Evolutionary conservation across 2,888 invertebrate species (phyloP).

Genomic region (Lypha dubia): DNA sequence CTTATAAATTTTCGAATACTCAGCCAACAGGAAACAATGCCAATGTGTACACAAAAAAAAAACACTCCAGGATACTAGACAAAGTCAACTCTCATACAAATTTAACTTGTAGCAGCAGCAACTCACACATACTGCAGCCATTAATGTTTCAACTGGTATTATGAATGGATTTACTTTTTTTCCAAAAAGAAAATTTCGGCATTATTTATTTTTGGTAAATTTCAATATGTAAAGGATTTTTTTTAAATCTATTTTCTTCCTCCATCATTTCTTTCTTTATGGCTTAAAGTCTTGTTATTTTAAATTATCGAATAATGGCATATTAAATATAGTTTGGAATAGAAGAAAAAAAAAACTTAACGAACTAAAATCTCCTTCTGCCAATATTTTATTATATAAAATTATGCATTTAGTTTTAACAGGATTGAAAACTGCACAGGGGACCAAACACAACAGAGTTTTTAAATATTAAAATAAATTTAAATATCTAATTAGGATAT

Average conservation of each 20-base stretch:
- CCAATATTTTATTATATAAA: slow-evolving; percentile 59
- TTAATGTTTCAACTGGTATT: slow-evolving; percentile 52
- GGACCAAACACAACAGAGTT: not conserved
- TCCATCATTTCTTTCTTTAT: not conserved
- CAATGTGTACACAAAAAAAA: slow-evolving; percentile 39
- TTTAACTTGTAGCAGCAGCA: slow-evolving; percentile 3
- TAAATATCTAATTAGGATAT: slow-evolving; percentile 20
- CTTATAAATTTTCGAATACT: slow-evolving; percentile 52
- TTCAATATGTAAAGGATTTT: slow-evolving; percentile 17
- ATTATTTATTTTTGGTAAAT: slow-evolving; percentile 1
- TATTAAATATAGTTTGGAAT: slow-evolving; percentile 20
- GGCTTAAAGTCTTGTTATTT: slow-evolving; percentile 50
- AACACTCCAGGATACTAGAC: slow-evolving; percentile 61
- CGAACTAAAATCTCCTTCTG: slow-evolving; percentile 24
- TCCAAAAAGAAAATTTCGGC: not conserved
- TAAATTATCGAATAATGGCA: slow-evolving; percentile 32
- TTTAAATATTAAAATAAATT: slow-evolving; percentile 1
- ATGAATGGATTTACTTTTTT: slow-evolving; percentile 35
- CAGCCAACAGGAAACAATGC: slow-evolving; percentile 70
- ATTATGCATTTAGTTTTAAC: slow-evolving; percentile 30
- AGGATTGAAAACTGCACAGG: not conserved
- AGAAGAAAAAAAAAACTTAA: not conserved
- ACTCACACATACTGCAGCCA: slow-evolving; percentile 22
- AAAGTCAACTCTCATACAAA: slow-evolving; percentile 24
- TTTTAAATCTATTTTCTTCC: not conserved